Percentiles rank a stretch among this genome's conserved stretches.
Evolutionary conservation across 1,140 invertebrate genomes (phyloP).

Genomic region (Trissolcus basalis): DNA sequence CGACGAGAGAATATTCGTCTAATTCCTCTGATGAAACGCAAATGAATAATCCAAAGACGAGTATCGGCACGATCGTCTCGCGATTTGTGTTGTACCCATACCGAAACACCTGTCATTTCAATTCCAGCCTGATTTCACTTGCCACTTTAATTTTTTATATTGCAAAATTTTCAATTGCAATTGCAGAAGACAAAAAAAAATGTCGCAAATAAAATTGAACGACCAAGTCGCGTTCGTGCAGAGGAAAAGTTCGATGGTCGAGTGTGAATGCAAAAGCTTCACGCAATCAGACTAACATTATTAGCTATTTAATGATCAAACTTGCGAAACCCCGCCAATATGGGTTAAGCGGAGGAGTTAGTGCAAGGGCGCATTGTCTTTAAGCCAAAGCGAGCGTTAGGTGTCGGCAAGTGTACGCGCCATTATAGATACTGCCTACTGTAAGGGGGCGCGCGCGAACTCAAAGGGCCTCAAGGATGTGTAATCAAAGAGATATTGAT

Average conservation of each 20-base stretch:
- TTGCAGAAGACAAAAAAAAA: no score
- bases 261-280: no score
- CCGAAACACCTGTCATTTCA: no score
- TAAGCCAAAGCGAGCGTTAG: conserved; percentile 33
- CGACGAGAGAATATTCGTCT: not conserved
- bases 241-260: conserved; percentile 10
- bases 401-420: conserved; percentile 24
- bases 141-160: no score
- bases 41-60: conserved; percentile 24
- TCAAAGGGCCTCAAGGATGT: conserved; percentile 5
- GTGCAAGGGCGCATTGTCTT: conserved; percentile 27
- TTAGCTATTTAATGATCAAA: conserved; percentile 47
- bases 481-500: conserved; percentile 21
- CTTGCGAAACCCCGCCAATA: conserved; percentile 35
- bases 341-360: conserved; percentile 25
- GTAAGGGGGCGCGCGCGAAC: not conserved
- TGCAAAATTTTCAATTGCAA: no score
- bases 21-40: conserved; percentile 11
- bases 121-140: no score
- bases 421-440: not conserved
- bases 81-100: conserved; percentile 7
- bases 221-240: conserved; percentile 17
- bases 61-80: conserved; percentile 3
- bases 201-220: no score
- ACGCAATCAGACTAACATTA: conserved; percentile 38